Percentiles rank a stretch among this genome's conserved stretches.
Evolutionary conservation across 2,888 invertebrate species (phyloP).

Genomic region (Diaperis boleti): DNA sequence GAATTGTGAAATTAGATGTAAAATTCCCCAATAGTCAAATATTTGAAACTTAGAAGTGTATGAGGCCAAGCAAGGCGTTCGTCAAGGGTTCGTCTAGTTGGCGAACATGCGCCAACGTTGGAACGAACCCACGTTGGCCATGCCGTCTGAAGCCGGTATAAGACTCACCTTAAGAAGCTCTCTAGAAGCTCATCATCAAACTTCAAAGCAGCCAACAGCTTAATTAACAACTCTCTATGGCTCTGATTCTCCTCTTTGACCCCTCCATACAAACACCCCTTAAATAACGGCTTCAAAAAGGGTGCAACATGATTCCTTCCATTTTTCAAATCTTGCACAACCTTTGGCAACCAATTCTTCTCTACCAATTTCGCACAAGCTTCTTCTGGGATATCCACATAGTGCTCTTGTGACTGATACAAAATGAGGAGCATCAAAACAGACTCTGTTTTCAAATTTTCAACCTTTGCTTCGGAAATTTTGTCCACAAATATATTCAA

Average conservation of each 20-base stretch:
- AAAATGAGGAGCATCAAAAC: slow-evolving; percentile 77
- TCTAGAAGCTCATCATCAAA: slow-evolving; percentile 71
- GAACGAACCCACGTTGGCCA: no score
- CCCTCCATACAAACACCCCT: slow-evolving; percentile 65
- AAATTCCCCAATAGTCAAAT: no score
- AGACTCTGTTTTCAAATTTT: slow-evolving; percentile 73
- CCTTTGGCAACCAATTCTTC: slow-evolving; percentile 66
- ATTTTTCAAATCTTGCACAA: slow-evolving; percentile 70
- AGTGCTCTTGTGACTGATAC: slow-evolving; percentile 74
- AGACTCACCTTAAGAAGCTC: slow-evolving; percentile 71
- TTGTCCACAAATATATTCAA: slow-evolving; percentile 74
- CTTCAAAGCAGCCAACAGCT: slow-evolving; percentile 72
- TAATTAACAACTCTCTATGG: slow-evolving; percentile 70
- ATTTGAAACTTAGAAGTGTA: no score
- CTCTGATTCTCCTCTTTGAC: slow-evolving; percentile 63
- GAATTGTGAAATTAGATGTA: no score
- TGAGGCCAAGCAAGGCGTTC: no score
- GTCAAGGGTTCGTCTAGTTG: no score
- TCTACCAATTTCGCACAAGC: slow-evolving; percentile 69
- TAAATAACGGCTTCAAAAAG: slow-evolving; percentile 72
- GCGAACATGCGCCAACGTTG: no score
- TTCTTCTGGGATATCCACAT: slow-evolving; percentile 66
- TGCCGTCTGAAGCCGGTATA: no score
- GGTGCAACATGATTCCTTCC: slow-evolving; percentile 70
- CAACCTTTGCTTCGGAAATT: slow-evolving; percentile 67